Percentiles rank a stretch among this genome's conserved stretches.
Conservation (phyloP, 2,797 vertebrate genomes). For the Chaetodon trifasciatus region DNA sequence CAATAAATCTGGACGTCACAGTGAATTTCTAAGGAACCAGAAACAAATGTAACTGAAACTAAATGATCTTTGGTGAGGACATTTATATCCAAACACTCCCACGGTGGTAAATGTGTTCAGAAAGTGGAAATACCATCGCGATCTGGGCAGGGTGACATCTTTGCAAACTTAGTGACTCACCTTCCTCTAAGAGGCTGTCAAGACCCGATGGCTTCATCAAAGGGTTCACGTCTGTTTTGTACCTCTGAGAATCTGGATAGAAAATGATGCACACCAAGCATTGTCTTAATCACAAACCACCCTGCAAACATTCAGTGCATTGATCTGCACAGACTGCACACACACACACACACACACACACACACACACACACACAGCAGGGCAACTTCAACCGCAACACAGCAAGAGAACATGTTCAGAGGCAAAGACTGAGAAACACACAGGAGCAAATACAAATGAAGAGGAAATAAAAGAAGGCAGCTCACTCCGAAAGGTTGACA, state of each 20-base stretch:
- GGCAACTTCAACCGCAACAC: slow-evolving; percentile 48
- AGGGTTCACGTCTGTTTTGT: slow-evolving; percentile 63
- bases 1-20: too few relatives aligned
- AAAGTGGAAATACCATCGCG: not conserved
- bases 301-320: slow-evolving; percentile 38
- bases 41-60: too few relatives aligned
- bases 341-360: slow-evolving; percentile 16
- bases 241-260: slow-evolving; percentile 78
- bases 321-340: slow-evolving; percentile 23
- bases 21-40: too few relatives aligned
- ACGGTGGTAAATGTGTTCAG: not conserved
- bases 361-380: not conserved
- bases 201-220: slow-evolving; percentile 50
- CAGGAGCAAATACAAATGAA: slow-evolving; percentile 4
- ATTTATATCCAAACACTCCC: not conserved
- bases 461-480: slow-evolving; percentile 44
- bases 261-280: slow-evolving; percentile 9
- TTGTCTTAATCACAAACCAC: slow-evolving; percentile 13
- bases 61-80: not conserved
- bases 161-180: slow-evolving; percentile 64
- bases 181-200: slow-evolving; percentile 66
- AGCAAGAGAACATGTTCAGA: not conserved
- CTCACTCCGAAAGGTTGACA: slow-evolving; percentile 85
- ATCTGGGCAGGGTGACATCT: not conserved
- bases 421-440: slow-evolving; percentile 11